phyloP scores from a whole-genome alignment of 1,140 invertebrate genomes.

The Formica selysi region DNA sequence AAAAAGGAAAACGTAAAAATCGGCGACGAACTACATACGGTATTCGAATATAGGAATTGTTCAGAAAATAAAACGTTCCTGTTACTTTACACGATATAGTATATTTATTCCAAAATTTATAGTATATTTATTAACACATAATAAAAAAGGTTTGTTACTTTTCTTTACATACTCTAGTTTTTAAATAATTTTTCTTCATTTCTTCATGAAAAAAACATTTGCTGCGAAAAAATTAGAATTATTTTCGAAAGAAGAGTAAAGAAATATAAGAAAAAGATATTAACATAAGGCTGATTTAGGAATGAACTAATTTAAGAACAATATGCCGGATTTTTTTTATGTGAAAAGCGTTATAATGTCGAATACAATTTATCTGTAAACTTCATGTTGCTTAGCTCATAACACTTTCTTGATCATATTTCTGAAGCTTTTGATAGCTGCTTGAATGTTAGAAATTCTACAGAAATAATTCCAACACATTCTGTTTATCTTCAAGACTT shows the following conservation, averaged over 20 bases:
- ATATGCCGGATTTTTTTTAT: background rate
- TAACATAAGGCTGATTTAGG: background rate
- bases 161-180: background rate
- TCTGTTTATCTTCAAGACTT: conserved; percentile 12
- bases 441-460: background rate
- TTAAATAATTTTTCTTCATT: background rate
- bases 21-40: conserved; percentile 3
- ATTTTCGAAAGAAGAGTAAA: background rate
- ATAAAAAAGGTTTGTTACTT: background rate
- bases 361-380: background rate
- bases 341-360: background rate
- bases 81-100: background rate
- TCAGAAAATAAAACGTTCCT: conserved; percentile 20
- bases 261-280: background rate
- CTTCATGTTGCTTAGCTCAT: background rate
- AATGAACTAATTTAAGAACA: background rate
- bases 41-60: background rate
- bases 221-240: background rate
- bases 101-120: conserved; percentile 8
- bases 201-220: background rate
- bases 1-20: conserved; percentile 73
- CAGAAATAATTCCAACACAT: background rate
- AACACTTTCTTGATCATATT: background rate
- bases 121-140: conserved; percentile 6
- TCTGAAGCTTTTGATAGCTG: background rate